phyloP scores from a whole-genome alignment of 1,140 invertebrate species.

The Agraylea sexmaculata region DNA sequence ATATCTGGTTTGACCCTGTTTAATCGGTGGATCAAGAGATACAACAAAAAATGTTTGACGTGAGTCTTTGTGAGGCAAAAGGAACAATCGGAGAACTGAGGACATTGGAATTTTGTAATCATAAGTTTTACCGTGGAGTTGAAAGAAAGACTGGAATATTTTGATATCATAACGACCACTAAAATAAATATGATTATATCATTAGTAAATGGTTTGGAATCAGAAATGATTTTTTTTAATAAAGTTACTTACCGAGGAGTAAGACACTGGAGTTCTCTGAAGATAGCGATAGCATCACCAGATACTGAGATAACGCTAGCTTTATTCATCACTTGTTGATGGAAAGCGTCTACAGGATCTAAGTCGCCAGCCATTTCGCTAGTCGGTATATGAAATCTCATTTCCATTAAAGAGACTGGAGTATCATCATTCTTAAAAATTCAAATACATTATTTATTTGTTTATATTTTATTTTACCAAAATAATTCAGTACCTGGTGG shows the following conservation, averaged over 20 bases:
- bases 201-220: slow-evolving; percentile 5
- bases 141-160: slow-evolving; percentile 93
- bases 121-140: slow-evolving; percentile 99
- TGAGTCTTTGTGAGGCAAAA: slow-evolving; percentile 95
- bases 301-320: slow-evolving; percentile 96
- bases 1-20: slow-evolving; percentile 96
- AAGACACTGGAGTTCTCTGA: slow-evolving; percentile 93
- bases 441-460: neutral
- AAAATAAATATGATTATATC: slow-evolving; percentile 30
- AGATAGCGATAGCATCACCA: slow-evolving; percentile 94
- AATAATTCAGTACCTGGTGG: slow-evolving; percentile 58
- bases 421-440: slow-evolving; percentile 85
- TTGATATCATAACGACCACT: slow-evolving; percentile 99
- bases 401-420: slow-evolving; percentile 90
- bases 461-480: neutral
- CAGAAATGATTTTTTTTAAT: too few relatives aligned
- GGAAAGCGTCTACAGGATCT: slow-evolving; percentile 91
- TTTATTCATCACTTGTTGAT: slow-evolving; percentile 91
- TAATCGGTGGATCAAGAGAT: slow-evolving; percentile 96
- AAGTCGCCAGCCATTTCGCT: slow-evolving; percentile 70
- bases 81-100: slow-evolving; percentile 86
- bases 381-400: slow-evolving; percentile 93
- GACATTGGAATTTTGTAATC: slow-evolving; percentile 99
- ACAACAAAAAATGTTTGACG: slow-evolving; percentile 98
- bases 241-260: slow-evolving; percentile 71